Percentiles rank a stretch among this genome's conserved stretches.
Conservation (phyloP, 2,113 vertebrate genomes). For the Pantherophis guttatus region DNA sequence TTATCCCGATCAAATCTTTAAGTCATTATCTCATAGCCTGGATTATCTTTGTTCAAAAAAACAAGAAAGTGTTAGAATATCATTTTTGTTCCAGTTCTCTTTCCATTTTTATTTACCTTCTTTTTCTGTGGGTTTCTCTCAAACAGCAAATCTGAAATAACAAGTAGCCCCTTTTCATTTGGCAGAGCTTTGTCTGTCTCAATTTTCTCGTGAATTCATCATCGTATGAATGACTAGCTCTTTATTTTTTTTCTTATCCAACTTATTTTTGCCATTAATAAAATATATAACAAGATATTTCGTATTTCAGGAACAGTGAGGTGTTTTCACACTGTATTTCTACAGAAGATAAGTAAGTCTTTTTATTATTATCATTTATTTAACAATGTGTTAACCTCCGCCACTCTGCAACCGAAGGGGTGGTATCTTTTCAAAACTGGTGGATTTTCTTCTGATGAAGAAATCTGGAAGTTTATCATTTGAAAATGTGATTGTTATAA, state of each 20-base stretch:
- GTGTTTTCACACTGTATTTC: background rate
- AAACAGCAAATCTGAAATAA: conserved; percentile 11
- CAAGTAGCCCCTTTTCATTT: background rate
- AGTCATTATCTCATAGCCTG: conserved; percentile 55
- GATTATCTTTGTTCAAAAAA: conserved; percentile 45
- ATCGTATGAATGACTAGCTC: background rate
- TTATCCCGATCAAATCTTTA: conserved; percentile 45
- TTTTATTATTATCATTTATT: background rate
- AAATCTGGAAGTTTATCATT: background rate
- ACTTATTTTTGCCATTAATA: background rate
- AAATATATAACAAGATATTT: background rate
- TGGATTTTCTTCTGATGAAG: too few relatives aligned
- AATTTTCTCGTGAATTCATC: background rate
- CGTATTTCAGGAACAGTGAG: background rate
- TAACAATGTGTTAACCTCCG: background rate
- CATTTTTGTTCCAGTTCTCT: conserved; percentile 44
- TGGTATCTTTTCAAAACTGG: background rate
- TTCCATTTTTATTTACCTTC: conserved; percentile 41
- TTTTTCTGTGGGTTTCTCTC: background rate
- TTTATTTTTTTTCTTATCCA: background rate
- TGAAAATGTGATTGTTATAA: background rate
- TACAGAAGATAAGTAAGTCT: background rate
- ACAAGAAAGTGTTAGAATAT: conserved; percentile 36
- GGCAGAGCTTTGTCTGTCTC: background rate
- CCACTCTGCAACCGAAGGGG: background rate